Base-by-base conservation (phyloP, 2,888 invertebrate genomes). In the Theretra japonica region DNA sequence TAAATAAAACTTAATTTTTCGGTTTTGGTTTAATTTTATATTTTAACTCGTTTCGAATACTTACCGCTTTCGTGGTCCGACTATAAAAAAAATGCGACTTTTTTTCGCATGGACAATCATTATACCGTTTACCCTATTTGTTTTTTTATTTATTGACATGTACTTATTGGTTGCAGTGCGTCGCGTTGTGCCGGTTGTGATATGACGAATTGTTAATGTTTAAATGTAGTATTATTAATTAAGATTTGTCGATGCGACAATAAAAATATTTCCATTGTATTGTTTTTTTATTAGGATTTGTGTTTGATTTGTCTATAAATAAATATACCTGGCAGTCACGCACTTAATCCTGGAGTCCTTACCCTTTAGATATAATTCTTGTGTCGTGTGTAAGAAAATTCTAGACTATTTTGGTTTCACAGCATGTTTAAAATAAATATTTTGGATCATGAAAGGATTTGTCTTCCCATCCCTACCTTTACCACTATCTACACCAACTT, bases 171-270 rank as follows among this genome's bases (percentile, higher is more conserved):
- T 48, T 65, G 7, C 65, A 65, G 65, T 65, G 41, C 15, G 23
- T 23, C 6, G 23, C 65, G 65, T 23, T 48, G 17, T 48, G 77
- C 72, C 69, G 74, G 80, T 76, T 82, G 82, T 83, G 82, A 83
- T 83, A 83, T 77, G 72, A 80, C 75, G 75, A 77, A 76, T 77
- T 76, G 75, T 60, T 73, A 72, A 70, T 75, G 75, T 77, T 72
- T 65, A 73, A 73, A 70, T 74, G 70, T 72, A 69, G 73, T 75
- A 76, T 76, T 75, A 76, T 74, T 76, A 73, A 70, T 30, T 33
- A 28, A 60, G 41, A 7, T 8, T 70, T 53, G 60, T 48, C 62
- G 28, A 30, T 53, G 53, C 21, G 53, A 69, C 68, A 80, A 78
- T 75, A 75, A 78, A 77, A 79, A 75, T 73, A 79, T 74, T 79